phyloP scores from a whole-genome alignment of 2,113 vertebrate genomes.

The Peromyscus leucopus region DNA sequence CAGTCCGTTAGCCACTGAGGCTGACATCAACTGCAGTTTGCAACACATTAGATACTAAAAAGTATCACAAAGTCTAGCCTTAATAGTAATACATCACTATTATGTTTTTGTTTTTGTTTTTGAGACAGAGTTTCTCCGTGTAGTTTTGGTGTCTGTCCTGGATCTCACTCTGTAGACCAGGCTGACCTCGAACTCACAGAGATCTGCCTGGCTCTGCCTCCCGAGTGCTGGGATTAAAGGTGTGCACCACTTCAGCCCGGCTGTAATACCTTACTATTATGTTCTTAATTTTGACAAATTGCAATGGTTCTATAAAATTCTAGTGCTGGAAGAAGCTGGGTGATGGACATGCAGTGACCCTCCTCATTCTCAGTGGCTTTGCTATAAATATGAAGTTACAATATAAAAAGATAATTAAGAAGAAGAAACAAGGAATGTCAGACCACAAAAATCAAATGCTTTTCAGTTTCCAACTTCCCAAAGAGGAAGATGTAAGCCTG shows the following conservation, averaged over 20 bases:
- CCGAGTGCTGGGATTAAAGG: too few relatives aligned
- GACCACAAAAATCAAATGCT: neutral
- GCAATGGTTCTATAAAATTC: neutral
- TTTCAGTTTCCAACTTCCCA: slow-evolving; percentile 32
- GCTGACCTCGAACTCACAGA: too few relatives aligned
- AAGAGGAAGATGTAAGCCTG: neutral
- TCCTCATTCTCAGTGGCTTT: neutral
- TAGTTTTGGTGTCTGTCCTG: too few relatives aligned
- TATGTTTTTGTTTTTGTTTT: neutral
- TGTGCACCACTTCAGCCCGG: too few relatives aligned
- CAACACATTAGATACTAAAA: neutral
- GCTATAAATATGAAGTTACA: slow-evolving; percentile 34
- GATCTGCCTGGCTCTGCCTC: too few relatives aligned
- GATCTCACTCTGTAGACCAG: too few relatives aligned
- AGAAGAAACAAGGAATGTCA: neutral
- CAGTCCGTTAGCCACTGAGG: neutral
- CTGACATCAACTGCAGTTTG: too few relatives aligned
- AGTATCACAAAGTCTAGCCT: neutral
- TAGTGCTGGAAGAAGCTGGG: neutral
- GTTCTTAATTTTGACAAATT: slow-evolving; percentile 39
- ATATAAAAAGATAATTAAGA: neutral
- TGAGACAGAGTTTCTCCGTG: too few relatives aligned
- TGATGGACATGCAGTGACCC: neutral
- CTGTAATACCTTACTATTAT: too few relatives aligned
- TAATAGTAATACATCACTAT: neutral